Percentiles rank a stretch among this genome's conserved stretches.
These are phyloP conservation scores for Siphamia tubifer DNA, from an alignment of 2,113 vertebrate genomes.

Conservation along the genomic window DNA sequence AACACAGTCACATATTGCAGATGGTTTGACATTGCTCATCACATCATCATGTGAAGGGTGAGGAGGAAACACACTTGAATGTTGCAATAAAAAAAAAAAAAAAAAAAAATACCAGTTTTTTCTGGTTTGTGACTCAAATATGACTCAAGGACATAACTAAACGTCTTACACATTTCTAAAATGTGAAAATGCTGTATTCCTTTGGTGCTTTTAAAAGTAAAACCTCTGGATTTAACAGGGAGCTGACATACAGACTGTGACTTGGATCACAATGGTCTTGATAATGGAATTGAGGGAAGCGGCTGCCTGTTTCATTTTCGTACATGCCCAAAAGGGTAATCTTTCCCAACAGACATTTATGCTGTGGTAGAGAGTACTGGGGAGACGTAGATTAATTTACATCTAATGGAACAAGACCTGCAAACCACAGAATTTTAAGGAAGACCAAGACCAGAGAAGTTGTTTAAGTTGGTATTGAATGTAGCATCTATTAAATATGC, in stretches of 20 bases:
- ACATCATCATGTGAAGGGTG: background rate
- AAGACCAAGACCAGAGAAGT: background rate
- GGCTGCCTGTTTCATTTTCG: background rate
- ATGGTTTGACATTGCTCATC: conserved; percentile 13
- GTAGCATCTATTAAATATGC: conserved; percentile 25
- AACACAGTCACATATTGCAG: conserved; percentile 3
- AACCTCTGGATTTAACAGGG: conserved; percentile 6
- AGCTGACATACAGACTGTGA: background rate
- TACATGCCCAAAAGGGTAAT: conserved; percentile 10
- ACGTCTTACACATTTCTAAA: conserved; percentile 18
- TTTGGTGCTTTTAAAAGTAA: background rate
- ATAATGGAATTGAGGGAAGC: conserved; percentile 3
- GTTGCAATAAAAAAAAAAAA: background rate
- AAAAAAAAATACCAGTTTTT: background rate
- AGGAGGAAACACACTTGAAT: background rate
- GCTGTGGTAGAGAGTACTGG: background rate
- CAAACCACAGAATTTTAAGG: conserved; percentile 15
- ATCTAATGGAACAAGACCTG: conserved; percentile 13
- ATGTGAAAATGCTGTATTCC: background rate
- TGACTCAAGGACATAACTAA: conserved; percentile 2
- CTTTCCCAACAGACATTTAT: conserved; percentile 4
- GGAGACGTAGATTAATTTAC: conserved; percentile 3
- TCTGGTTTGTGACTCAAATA: conserved; percentile 18
- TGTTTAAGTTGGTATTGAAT: conserved; percentile 19
- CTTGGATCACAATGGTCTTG: conserved; percentile 1